phyloP scores from a whole-genome alignment of 30 jellyfish, hydroid and myxozoan genomes.

The Aurelia coerulea region DNA sequence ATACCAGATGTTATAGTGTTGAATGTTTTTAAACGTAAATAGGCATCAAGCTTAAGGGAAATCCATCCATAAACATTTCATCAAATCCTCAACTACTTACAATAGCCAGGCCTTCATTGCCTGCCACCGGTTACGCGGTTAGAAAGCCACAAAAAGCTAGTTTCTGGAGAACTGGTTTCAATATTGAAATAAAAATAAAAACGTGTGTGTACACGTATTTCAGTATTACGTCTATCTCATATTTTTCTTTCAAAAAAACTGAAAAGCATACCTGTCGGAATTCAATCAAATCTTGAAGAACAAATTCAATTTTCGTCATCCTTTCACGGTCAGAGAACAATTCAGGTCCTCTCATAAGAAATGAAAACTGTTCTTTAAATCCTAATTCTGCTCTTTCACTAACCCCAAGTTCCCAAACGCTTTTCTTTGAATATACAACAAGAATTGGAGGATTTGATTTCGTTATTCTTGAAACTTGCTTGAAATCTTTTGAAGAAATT shows the following conservation, averaged over 20 bases:
- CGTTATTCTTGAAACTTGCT: slow-evolving; percentile 69
- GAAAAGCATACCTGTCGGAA: slow-evolving; percentile 77
- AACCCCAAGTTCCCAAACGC: slow-evolving; percentile 89
- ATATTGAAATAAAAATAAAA: too few relatives aligned
- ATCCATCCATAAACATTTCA: too few relatives aligned
- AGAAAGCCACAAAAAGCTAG: too few relatives aligned
- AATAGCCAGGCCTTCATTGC: too few relatives aligned
- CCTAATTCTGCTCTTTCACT: slow-evolving; percentile 67
- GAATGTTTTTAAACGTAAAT: too few relatives aligned
- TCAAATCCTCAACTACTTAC: too few relatives aligned
- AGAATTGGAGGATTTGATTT: slow-evolving; percentile 59
- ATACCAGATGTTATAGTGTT: too few relatives aligned
- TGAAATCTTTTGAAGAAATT: slow-evolving; percentile 54
- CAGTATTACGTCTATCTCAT: too few relatives aligned
- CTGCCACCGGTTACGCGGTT: too few relatives aligned
- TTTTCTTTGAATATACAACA: slow-evolving; percentile 56
- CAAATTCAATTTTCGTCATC: slow-evolving; percentile 32
- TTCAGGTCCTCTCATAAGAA: slow-evolving; percentile 81
- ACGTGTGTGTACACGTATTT: too few relatives aligned
- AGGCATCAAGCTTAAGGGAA: too few relatives aligned
- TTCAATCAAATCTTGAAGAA: slow-evolving; percentile 69
- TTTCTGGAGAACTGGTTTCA: too few relatives aligned
- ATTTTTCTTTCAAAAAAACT: not conserved
- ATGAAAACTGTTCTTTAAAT: slow-evolving; percentile 69
- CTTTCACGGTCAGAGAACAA: slow-evolving; percentile 59